Conservation (phyloP, 2,888 invertebrate genomes). For the Erebia palarica region DNA sequence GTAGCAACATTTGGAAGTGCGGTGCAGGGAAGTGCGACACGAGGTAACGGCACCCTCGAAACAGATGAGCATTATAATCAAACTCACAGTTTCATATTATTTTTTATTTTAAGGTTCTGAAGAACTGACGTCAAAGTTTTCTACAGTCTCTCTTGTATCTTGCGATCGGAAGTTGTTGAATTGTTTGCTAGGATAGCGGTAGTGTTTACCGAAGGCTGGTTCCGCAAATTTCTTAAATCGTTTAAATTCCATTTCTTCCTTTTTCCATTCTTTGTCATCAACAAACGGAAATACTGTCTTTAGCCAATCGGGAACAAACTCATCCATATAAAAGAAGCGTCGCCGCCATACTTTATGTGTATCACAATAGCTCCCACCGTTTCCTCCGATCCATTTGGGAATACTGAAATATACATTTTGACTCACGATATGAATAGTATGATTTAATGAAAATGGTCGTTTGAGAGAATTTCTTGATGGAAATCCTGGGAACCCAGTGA, state of each 20-base stretch:
- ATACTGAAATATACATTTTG: constrained; percentile 47
- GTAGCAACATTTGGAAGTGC: too few relatives aligned
- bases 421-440: neutral
- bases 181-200: constrained; percentile 49
- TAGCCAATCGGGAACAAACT: constrained; percentile 61
- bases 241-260: constrained; percentile 53
- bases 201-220: constrained; percentile 61
- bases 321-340: constrained; percentile 63
- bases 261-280: constrained; percentile 55
- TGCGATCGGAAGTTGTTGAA: constrained; percentile 52
- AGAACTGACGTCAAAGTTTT: constrained; percentile 42
- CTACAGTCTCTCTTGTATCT: constrained; percentile 49
- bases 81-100: too few relatives aligned
- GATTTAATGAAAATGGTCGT: too few relatives aligned
- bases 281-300: constrained; percentile 53
- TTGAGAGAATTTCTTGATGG: too few relatives aligned
- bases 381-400: constrained; percentile 60
- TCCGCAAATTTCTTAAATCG: constrained; percentile 58
- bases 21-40: too few relatives aligned
- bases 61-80: too few relatives aligned
- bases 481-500: too few relatives aligned
- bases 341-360: constrained; percentile 60
- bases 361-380: constrained; percentile 52
- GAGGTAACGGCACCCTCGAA: too few relatives aligned
- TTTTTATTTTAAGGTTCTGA: constrained; percentile 24